Evolutionary conservation across 1,140 invertebrate genomes (phyloP).

Genomic region (Venustaconcha ellipsiformis): DNA sequence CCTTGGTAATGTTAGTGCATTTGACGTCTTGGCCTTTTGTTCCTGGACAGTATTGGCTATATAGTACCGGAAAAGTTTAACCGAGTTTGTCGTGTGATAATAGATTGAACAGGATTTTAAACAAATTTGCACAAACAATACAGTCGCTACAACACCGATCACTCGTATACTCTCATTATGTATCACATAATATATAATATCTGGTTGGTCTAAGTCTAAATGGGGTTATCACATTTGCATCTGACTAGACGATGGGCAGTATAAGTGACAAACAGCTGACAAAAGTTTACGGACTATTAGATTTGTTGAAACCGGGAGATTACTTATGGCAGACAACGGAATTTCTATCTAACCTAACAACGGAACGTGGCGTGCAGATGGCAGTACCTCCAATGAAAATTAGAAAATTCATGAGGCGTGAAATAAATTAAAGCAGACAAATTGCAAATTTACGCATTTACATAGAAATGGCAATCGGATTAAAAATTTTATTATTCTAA

Average conservation of each 20-base stretch:
- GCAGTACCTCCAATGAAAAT: slow-evolving; percentile 35
- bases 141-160: background rate
- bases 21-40: no score
- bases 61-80: background rate
- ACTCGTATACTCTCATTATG: slow-evolving; percentile 20
- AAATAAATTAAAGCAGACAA: background rate
- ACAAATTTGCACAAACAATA: slow-evolving; percentile 8
- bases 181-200: slow-evolving; percentile 20
- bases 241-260: slow-evolving; percentile 20
- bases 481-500: slow-evolving; percentile 23
- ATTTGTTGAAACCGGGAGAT: slow-evolving; percentile 16
- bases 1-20: no score
- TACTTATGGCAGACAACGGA: slow-evolving; percentile 28
- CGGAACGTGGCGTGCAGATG: slow-evolving; percentile 16
- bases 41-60: no score
- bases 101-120: slow-evolving; percentile 35
- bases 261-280: slow-evolving; percentile 33
- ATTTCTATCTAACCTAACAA: slow-evolving; percentile 8
- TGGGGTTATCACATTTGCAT: slow-evolving; percentile 27
- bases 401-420: slow-evolving; percentile 9
- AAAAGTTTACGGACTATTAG: slow-evolving; percentile 17
- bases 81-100: background rate
- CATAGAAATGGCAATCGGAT: slow-evolving; percentile 22
- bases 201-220: slow-evolving; percentile 31
- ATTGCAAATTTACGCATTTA: slow-evolving; percentile 24